phyloP scores from a whole-genome alignment of 1,140 invertebrate genomes.

The Neoseiulus cucumeris region DNA sequence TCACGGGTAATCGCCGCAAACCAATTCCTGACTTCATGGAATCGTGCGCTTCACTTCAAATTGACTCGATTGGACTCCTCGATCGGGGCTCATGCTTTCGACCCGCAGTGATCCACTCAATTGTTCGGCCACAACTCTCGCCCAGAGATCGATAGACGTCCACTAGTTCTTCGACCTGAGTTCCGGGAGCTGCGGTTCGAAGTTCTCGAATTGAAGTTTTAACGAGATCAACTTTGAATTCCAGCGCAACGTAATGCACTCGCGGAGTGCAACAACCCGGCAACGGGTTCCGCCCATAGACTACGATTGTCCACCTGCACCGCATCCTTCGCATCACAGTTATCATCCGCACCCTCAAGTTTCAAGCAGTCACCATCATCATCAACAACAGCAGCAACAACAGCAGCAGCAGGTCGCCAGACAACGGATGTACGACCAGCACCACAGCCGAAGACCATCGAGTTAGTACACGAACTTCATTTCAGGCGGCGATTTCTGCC shows the following conservation, averaged over 20 bases:
- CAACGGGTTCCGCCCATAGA: background rate
- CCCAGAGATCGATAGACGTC: too few species aligned
- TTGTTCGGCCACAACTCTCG: too few species aligned
- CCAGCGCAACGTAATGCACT: slow-evolving; percentile 4
- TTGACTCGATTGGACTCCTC: too few species aligned
- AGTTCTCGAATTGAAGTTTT: too few species aligned
- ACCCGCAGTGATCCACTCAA: too few species aligned
- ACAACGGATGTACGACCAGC: slow-evolving; percentile 5
- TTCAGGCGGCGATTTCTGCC: background rate
- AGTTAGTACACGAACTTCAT: background rate
- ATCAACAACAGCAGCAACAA: background rate
- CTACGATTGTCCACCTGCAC: background rate
- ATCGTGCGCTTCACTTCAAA: too few species aligned
- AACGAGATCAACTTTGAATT: background rate
- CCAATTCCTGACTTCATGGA: too few species aligned
- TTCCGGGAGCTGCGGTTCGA: too few species aligned
- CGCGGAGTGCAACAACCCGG: slow-evolving; percentile 4
- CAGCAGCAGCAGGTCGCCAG: background rate
- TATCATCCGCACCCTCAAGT: background rate
- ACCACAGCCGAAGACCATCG: background rate
- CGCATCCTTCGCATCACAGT: background rate
- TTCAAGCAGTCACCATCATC: background rate
- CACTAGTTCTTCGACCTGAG: too few species aligned
- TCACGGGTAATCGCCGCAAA: too few species aligned
- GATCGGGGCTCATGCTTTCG: too few species aligned